A percentile compares a stretch with the other conserved stretches of the same genome.
Evolutionary conservation across 1,140 invertebrate genomes (phyloP).

Genomic region (Listronotus bonariensis): DNA sequence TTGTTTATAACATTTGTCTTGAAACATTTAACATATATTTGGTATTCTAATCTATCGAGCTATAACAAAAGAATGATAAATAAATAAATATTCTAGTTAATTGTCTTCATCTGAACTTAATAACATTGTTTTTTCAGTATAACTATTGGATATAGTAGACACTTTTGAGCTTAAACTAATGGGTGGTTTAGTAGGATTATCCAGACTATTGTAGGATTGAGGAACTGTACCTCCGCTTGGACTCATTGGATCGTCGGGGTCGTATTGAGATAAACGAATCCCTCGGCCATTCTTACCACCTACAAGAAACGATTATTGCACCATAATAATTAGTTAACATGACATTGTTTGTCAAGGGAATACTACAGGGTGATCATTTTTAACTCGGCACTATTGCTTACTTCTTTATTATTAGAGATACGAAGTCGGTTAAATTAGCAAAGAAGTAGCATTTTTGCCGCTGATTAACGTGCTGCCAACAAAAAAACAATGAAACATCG

Average conservation of each 20-base stretch:
- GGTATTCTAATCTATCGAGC: background rate
- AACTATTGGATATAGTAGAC: slow-evolving; percentile 78
- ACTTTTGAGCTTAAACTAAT: slow-evolving; percentile 69
- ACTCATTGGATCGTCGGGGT: slow-evolving; percentile 67
- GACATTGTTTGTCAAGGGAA: background rate
- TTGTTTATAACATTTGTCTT: slow-evolving; percentile 1
- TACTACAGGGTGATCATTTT: too few relatives aligned
- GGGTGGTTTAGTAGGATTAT: slow-evolving; percentile 57
- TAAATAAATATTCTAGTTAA: slow-evolving; percentile 38
- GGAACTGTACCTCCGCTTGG: slow-evolving; percentile 50
- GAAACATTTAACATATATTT: slow-evolving; percentile 9
- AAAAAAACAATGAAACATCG: too few relatives aligned
- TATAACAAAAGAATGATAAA: slow-evolving; percentile 15
- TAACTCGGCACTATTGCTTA: too few relatives aligned
- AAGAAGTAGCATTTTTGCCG: too few relatives aligned
- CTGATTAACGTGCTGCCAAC: too few relatives aligned
- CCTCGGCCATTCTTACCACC: slow-evolving; percentile 69
- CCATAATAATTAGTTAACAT: too few relatives aligned
- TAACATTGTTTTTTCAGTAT: slow-evolving; percentile 95
- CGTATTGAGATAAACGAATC: slow-evolving; percentile 68
- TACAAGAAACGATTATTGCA: slow-evolving; percentile 9
- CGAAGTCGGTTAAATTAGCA: too few relatives aligned
- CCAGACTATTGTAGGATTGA: slow-evolving; percentile 51
- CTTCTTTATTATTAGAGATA: too few relatives aligned
- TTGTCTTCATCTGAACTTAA: slow-evolving; percentile 97